Conservation (phyloP, 2,888 invertebrate species). For the Orthosia gothica region DNA sequence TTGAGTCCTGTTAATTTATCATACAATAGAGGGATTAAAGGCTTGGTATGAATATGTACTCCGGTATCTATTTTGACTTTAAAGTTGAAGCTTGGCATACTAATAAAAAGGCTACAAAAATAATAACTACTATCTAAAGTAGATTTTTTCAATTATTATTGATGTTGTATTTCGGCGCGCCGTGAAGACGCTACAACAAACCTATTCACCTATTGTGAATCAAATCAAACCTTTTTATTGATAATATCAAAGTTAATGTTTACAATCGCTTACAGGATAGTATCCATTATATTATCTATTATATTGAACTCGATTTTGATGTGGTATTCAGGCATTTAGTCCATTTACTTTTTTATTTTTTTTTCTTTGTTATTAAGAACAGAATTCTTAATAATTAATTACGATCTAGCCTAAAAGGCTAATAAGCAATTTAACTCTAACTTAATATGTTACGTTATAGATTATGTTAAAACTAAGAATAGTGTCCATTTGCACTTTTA, state of each 20-base stretch:
- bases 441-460: too few species aligned
- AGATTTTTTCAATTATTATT: not conserved
- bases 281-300: not conserved
- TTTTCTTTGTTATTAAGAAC: too few species aligned
- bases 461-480: too few species aligned
- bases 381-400: too few species aligned
- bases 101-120: not conserved
- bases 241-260: conserved; percentile 34
- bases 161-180: too few species aligned
- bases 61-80: not conserved
- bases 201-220: too few species aligned
- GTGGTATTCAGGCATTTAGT: not conserved
- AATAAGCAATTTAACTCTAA: too few species aligned
- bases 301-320: conserved; percentile 5
- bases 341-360: too few species aligned
- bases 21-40: conserved; percentile 3
- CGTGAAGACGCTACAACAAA: too few species aligned
- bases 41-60: not conserved
- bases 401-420: too few species aligned
- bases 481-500: too few species aligned
- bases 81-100: not conserved
- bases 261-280: conserved; percentile 20
- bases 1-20: conserved; percentile 11
- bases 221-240: not conserved
- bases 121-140: too few species aligned